Evolutionary conservation across 2,888 invertebrate species (phyloP), one percentile per base, ranked within the genome.

Genomic region (Venusia cambrica): DNA sequence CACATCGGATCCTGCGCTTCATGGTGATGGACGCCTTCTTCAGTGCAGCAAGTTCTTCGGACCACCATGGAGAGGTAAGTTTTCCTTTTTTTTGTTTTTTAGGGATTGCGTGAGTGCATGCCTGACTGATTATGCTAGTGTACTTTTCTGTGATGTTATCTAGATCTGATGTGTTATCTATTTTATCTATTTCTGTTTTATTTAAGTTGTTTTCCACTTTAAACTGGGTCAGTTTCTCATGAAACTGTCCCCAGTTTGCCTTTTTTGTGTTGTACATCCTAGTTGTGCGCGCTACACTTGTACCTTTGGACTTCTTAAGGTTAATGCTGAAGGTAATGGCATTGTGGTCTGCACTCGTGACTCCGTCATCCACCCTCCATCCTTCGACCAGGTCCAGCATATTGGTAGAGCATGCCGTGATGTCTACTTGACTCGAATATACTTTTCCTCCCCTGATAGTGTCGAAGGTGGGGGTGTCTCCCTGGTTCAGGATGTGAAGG

Each of bases 281-380:
- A 1, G 39, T 39, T 2, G 39, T 39, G 13, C 39, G 26, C 0
- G 1, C 7, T 4, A 27, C 27, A 4, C 6, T n/a, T 19, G 13
- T 5, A 2, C 39, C 42, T 11, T 36, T 32, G n/a, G 36, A 4
- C 31, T 28, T 51, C 5, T n/a, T 0, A 2, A 46, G 0, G 0
- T 18, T 38, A 0, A 60, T 17, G 3, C 37, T 28, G 4, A 58
- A 57, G 0, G 11, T n/a, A 1, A 62, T 53, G 0, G 29, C 39
- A 15, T 51, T 51, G 29, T 51, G 54, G 37, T 51, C 51, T 4
- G 51, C 47, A 35, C 45, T 52, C 1, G 27, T 40, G n/a, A 42
- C 30, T 1, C n/a, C n/a, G 2, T 31, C 34, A 0, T 27, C 45
- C 0, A 51, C 39, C 9, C 19, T n/a, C n/a, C n/a, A n/a, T n/a